Base-by-base conservation (phyloP, 2,113 vertebrate genomes). In the Lepus timidus region DNA sequence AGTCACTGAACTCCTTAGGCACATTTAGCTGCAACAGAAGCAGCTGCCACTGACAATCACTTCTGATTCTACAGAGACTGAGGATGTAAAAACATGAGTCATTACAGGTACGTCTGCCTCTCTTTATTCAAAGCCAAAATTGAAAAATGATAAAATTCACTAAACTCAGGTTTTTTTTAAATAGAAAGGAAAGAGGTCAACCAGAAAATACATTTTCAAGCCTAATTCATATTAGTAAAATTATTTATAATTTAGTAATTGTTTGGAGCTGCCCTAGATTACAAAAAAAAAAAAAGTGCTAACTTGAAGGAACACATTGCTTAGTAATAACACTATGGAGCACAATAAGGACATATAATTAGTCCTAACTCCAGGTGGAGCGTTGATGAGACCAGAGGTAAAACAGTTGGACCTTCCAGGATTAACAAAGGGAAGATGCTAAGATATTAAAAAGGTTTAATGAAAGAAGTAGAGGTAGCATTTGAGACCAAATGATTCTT, bases 21-120 rank as follows among this genome's bases (percentile, higher is more conserved):
- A 95, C 65, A 93, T 88, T 90, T 39, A 67, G 79, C 52, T 36
- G 93, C 73, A 62, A 33, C 33, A 91, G 74, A 93, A 95, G 82
- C 91, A 95, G 78, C 76, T 95, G 78, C 70, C 0, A 3, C 81
- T 88, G 88, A 88, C 85, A 97, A 76, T 80, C 75, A 61, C 39
- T 44, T 82, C 87, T 90, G 90, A 87, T 82, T 92, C 90, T 74
- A 29, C 64, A 11, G 88, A 39, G 75, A 93, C 14, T 14, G 39
- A 52, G 73, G 4, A 19, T 71, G 27, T 92, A 65, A 86, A 96
- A 96, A 94, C 94, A 92, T 95, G 88, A 96, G 33, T 96, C 88
- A 96, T 89, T 71, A 29, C 89, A 96, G 92, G 85, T 85, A 65
- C 0, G 0, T 5, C 74, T 88, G 89, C 16, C 23, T 93, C 58